Evolutionary conservation across 2,113 vertebrate genomes (phyloP).

Genomic region (Phalacrocorax carbo): DNA sequence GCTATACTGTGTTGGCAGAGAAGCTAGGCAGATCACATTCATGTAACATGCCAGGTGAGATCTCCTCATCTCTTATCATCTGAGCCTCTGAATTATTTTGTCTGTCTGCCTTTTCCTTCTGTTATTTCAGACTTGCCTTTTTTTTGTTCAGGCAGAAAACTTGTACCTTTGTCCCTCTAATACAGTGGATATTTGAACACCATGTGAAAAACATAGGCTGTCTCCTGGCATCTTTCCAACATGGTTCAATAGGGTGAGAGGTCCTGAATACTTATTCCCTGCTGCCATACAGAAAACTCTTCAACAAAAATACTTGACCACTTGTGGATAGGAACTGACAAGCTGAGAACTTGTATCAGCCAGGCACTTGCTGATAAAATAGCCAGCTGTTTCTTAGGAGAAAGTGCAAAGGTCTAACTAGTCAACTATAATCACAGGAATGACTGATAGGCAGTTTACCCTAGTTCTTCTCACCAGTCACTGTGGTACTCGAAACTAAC

Average conservation of each 20-base stretch:
- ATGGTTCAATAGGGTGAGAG: background rate
- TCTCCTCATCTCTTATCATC: background rate
- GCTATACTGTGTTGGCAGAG: background rate
- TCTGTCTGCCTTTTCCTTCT: background rate
- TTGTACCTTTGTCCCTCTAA: background rate
- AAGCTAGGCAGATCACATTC: background rate
- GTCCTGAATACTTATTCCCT: background rate
- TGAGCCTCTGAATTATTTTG: background rate
- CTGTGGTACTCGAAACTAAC: background rate
- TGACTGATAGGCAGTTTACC: background rate
- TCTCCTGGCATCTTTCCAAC: background rate
- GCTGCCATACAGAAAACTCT: background rate
- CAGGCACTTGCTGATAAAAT: background rate
- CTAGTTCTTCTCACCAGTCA: background rate
- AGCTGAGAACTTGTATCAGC: background rate
- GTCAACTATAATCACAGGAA: background rate
- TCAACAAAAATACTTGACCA: background rate
- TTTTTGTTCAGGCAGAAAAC: background rate
- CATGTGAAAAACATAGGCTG: background rate
- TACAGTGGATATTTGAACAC: background rate
- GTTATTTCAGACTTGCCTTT: background rate
- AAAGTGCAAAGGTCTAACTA: background rate
- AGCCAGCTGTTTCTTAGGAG: background rate
- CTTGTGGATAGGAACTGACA: background rate
- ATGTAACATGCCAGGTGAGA: background rate